phyloP scores from a whole-genome alignment of 2,888 invertebrate genomes.

The Fissipunctia ypsillon region DNA sequence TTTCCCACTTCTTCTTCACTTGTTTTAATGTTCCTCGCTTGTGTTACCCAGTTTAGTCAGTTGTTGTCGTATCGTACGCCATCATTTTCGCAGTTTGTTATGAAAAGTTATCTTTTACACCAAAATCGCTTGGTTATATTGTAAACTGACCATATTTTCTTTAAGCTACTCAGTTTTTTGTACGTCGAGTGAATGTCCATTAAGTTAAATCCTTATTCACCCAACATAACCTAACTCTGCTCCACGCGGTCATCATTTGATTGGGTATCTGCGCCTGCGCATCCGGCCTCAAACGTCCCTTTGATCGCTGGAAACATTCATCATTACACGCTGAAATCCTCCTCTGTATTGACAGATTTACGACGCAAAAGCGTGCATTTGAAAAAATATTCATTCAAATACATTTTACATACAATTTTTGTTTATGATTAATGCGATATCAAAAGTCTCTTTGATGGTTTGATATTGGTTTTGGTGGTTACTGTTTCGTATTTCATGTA shows the following conservation, averaged over 20 bases:
- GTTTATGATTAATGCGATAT: conserved; percentile 66
- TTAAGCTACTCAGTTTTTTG: too few species aligned
- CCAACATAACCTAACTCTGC: conserved; percentile 48
- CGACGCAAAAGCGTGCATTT: conserved; percentile 66
- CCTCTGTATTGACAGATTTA: conserved; percentile 76
- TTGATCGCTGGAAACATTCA: conserved; percentile 75
- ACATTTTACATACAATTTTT: conserved; percentile 65
- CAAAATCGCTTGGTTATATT: background rate
- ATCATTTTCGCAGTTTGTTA: background rate
- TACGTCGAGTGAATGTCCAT: background rate
- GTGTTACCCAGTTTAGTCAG: background rate
- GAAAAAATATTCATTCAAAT: conserved; percentile 67
- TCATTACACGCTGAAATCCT: conserved; percentile 67
- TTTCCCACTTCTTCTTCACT: background rate
- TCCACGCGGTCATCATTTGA: conserved; percentile 54
- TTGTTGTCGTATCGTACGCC: background rate
- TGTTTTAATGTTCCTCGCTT: background rate
- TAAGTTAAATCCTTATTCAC: background rate
- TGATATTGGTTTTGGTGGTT: conserved; percentile 36
- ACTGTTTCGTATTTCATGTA: conserved; percentile 52
- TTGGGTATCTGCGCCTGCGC: conserved; percentile 58
- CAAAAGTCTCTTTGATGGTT: conserved; percentile 65
- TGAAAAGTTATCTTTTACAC: background rate
- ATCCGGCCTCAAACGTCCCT: conserved; percentile 67
- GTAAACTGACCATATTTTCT: background rate